Evolutionary conservation across 1,140 invertebrate species (phyloP).

Genomic region (Calephelis nemesis): DNA sequence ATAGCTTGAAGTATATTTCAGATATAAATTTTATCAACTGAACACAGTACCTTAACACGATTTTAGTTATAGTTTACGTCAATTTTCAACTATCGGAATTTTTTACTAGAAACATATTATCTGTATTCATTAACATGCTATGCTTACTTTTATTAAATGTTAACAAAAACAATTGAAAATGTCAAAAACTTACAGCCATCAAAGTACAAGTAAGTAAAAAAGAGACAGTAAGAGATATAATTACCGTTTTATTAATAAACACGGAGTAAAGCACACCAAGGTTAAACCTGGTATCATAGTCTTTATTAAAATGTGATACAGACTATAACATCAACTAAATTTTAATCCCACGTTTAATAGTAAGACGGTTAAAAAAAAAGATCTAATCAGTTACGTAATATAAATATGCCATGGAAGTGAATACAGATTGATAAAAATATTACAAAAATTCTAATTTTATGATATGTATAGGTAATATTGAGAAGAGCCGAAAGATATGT

Average conservation of each 20-base stretch:
- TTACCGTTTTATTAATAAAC: too few species aligned
- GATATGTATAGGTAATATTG: constrained; percentile 59
- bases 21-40: constrained; percentile 23
- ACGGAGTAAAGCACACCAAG: too few species aligned
- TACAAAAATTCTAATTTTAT: constrained; percentile 42
- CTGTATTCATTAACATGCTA: constrained; percentile 37
- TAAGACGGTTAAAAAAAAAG: too few species aligned
- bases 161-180: too few species aligned
- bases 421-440: constrained; percentile 31
- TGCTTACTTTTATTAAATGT: not conserved
- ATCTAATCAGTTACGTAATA: constrained; percentile 1
- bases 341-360: too few species aligned
- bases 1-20: constrained; percentile 41
- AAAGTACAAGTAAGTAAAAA: too few species aligned
- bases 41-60: constrained; percentile 29
- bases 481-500: constrained; percentile 77
- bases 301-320: too few species aligned
- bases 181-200: too few species aligned
- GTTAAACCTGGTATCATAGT: too few species aligned
- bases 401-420: constrained; percentile 28
- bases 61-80: constrained; percentile 37
- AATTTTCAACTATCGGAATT: constrained; percentile 32
- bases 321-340: too few species aligned
- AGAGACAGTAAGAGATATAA: too few species aligned
- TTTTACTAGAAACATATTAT: constrained; percentile 28